Percentiles rank a stretch among this genome's conserved stretches.
Conservation (phyloP, 2,113 vertebrate species). For the Chlorocebus sabaeus region DNA sequence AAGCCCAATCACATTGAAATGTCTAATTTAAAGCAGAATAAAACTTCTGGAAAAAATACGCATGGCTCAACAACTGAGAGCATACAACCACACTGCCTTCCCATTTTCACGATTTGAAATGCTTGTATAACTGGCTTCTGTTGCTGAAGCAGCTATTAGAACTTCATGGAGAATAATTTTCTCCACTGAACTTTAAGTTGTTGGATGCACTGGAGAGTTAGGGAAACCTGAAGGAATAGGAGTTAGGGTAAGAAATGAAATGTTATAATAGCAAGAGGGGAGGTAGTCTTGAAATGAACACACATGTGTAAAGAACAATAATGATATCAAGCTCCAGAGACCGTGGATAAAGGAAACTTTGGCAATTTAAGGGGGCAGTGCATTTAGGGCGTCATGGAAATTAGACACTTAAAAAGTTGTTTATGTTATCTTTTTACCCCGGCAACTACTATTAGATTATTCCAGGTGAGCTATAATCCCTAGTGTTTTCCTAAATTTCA, state of each 20-base stretch:
- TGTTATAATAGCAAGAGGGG: neutral
- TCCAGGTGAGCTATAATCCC: neutral
- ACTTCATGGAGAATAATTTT: neutral
- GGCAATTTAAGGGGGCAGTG: neutral
- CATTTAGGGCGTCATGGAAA: neutral
- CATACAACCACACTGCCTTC: neutral
- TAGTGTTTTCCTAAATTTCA: conserved; percentile 33
- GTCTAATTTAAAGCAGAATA: conserved; percentile 19
- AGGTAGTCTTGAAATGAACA: neutral
- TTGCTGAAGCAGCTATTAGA: neutral
- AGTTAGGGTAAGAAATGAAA: neutral
- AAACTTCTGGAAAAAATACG: neutral
- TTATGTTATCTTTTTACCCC: neutral
- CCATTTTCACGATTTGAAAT: neutral
- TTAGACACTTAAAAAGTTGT: neutral
- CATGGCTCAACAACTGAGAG: neutral
- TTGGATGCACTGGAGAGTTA: neutral
- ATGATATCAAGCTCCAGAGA: neutral
- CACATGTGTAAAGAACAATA: neutral
- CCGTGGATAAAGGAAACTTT: neutral
- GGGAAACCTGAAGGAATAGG: neutral
- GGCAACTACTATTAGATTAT: neutral
- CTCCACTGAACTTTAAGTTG: neutral
- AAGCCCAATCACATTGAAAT: neutral
- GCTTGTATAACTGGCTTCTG: neutral